Base-by-base conservation (phyloP, 2,797 vertebrate species). In the Hoplostethus atlanticus region DNA sequence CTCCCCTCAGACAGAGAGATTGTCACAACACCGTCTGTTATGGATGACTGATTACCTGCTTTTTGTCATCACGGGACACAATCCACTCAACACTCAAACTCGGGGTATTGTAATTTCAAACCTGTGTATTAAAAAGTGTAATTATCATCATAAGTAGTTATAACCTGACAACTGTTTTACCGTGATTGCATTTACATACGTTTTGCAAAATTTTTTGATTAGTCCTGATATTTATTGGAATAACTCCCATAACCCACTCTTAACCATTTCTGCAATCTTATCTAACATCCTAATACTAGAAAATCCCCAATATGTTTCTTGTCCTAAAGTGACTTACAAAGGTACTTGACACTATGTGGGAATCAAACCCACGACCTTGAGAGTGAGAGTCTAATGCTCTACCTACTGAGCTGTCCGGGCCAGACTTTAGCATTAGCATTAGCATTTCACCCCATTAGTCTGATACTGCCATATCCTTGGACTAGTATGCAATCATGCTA, bases 401-500 rank as follows among this genome's bases (percentile, higher is more conserved):
- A 21, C 21, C 21, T 21, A 21, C 21, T 21, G 21, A 21, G 21
- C 21, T 21, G 21, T 21, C 21, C 21, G 21, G 21, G 21, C 21
- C 21, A 21, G 21, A 21, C 21, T 1, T 1, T 21, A 21, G 21
- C 21, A 21, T 21, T 21, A 1, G 21, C 21, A 21, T 21, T 71
- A 58, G 21, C 28, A 28, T 25, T 52, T 59, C 69, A 36, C 34
- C 34, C 6, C 58, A 62, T 83, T 81, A 67, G 48, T 64, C 58
- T 31, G 52, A 73, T 62, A 40, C 53, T 52, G 64, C 62, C 75
- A 52, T 61, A 34, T 34, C 34, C 34, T 34, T 2, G 21, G 64
- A 78, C 34, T 52, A 50, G 63, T 17, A n/a, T 60, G 48, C 54
- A 58, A 59, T 67, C 62, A 73, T 68, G 68, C 68, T 71, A 71